These are phyloP conservation scores for Trachelipus rathkii DNA, from an alignment of 1,140 invertebrate species.

Conservation along the genomic window DNA sequence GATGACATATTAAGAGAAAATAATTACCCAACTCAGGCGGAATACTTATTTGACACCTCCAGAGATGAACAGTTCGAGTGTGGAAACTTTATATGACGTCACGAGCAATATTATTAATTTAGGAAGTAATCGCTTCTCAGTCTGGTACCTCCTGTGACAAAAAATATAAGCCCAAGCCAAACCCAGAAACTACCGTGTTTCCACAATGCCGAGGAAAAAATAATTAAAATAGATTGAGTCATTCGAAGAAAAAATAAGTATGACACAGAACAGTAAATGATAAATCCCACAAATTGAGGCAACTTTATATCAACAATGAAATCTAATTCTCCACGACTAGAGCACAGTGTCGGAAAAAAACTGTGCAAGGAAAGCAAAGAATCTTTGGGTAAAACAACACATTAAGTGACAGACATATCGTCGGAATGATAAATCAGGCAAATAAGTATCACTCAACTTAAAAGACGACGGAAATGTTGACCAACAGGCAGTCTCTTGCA, in stretches of 20 bases:
- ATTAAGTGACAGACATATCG: background rate
- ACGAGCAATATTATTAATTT: background rate
- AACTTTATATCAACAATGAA: background rate
- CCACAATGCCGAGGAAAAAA: background rate
- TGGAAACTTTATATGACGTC: background rate
- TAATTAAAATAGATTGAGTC: background rate
- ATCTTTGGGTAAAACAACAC: background rate
- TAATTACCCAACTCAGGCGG: background rate
- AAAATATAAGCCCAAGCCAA: background rate
- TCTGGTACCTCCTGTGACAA: background rate
- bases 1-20: slow-evolving; percentile 2
- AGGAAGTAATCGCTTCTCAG: background rate
- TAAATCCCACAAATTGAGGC: background rate
- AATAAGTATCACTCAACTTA: background rate
- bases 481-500: background rate
- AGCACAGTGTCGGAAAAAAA: background rate
- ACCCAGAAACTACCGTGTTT: too few species aligned
- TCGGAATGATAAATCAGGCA: background rate
- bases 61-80: background rate
- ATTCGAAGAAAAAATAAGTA: too few species aligned
- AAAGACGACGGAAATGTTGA: background rate
- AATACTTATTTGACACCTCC: background rate
- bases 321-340: background rate
- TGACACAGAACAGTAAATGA: too few species aligned
- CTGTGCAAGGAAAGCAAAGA: background rate